Percentiles rank a stretch among this genome's conserved stretches.
Evolutionary conservation across 1,140 invertebrate species (phyloP).

Genomic region (Lordiphosa stackelbergi): DNA sequence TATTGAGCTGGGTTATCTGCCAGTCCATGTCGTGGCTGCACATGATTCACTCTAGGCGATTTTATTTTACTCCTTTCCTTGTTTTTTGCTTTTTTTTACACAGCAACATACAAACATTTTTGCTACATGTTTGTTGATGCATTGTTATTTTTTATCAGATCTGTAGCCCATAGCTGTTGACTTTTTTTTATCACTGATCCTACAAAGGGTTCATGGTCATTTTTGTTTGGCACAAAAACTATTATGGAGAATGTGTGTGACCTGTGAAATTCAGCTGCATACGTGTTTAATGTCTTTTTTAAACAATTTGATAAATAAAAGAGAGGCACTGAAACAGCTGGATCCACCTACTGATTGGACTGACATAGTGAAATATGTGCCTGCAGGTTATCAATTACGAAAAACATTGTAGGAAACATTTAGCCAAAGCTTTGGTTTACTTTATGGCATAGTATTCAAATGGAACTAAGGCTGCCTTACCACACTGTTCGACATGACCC

Average conservation of each 20-base stretch:
- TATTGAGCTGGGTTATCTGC: neutral
- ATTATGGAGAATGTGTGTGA: constrained; percentile 10
- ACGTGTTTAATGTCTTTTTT: neutral
- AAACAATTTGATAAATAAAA: constrained; percentile 2
- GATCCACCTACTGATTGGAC: constrained; percentile 24
- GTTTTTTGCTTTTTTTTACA: too few relatives aligned
- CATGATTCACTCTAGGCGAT: constrained; percentile 20
- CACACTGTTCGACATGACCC: too few relatives aligned
- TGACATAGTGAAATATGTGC: constrained; percentile 17
- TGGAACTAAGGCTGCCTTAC: too few relatives aligned
- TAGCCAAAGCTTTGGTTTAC: constrained; percentile 14
- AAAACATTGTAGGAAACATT: constrained; percentile 18
- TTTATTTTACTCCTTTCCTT: too few relatives aligned
- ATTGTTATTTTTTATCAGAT: constrained; percentile 39
- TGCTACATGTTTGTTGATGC: too few relatives aligned
- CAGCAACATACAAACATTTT: too few relatives aligned
- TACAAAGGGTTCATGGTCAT: constrained; percentile 45
- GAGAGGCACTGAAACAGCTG: constrained; percentile 15
- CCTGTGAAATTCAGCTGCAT: constrained; percentile 13
- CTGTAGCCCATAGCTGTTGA: too few relatives aligned
- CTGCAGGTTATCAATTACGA: constrained; percentile 2
- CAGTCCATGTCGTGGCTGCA: constrained; percentile 47
- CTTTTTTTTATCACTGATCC: too few relatives aligned
- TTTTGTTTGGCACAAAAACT: constrained; percentile 12
- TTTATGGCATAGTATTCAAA: too few relatives aligned